Base-by-base conservation (phyloP, 1,140 invertebrate species). In the Pseudomyrmex gracilis region DNA sequence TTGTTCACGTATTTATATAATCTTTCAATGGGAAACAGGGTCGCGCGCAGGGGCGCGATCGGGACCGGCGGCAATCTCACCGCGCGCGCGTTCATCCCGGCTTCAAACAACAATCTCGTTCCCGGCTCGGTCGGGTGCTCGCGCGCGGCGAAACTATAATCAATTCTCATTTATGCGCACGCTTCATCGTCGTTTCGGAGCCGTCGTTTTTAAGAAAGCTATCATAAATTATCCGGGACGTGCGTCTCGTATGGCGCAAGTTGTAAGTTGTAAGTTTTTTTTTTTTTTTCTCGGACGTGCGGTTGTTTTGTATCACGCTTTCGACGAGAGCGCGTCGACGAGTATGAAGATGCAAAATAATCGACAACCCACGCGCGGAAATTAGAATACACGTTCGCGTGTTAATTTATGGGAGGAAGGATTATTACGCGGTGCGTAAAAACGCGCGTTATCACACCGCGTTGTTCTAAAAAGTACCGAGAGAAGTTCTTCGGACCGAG, bases 391-490 rank as follows among this genome's bases (percentile, higher is more conserved):
- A 90, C 34, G 34, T 88, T 85, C 85, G 58, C 63, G 84, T 88
- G 84, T 88, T 91, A 91, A 92, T 90, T 91, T 91, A 91, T 92
- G 87, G 66, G 78, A 67, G 86, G 89, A 86, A n/a, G n/a, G n/a
- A n/a, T n/a, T n/a, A n/a, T 91, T 90, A 90, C 90, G 84, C 88
- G 58, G 43, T 0, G 77, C n/a, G 43, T 58, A 17, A 57, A 58
- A 76, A 66, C 78, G 82, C 78, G 82, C 76, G 70, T 83, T 85
- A 88, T 88, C 90, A 90, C 90, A n/a, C n/a, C n/a, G 67, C 85
- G 53, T 89, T n/a, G 5, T 13, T 20, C 13, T 15, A 68, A 34
- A 53, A 43, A 57, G 20, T n/a, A 17, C 15, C 51, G 24, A 17
- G n/a, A 15, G 3, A 47, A 20, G 22, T 17, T 0, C 15, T 47